Evolutionary conservation across 2,797 vertebrate genomes (phyloP).

Genomic region (Cheirogaleus major): DNA sequence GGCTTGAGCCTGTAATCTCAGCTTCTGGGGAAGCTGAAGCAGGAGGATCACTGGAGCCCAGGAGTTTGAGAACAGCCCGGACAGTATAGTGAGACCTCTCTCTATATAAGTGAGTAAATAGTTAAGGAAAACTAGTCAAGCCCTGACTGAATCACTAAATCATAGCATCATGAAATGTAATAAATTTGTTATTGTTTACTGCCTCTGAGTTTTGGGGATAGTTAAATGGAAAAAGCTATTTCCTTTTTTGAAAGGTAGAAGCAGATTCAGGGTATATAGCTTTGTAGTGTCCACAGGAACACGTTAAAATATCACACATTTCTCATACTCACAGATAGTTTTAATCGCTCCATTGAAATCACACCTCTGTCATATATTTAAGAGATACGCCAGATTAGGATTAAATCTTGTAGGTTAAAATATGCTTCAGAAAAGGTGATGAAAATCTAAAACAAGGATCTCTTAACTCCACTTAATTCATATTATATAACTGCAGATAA

Average conservation of each 20-base stretch:
- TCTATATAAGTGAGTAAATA: too few relatives aligned
- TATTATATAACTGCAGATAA: neutral
- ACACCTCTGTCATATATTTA: neutral
- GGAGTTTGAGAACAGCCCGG: too few relatives aligned
- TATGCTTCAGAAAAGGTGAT: neutral
- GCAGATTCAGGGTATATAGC: neutral
- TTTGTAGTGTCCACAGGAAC: neutral
- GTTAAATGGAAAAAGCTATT: neutral
- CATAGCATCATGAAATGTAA: neutral
- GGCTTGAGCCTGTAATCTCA: too few relatives aligned
- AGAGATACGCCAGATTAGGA: neutral
- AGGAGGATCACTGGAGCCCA: too few relatives aligned
- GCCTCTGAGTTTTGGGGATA: rapidly evolving
- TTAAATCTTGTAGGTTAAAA: neutral
- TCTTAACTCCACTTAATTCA: neutral
- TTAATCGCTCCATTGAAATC: neutral
- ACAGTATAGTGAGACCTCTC: too few relatives aligned
- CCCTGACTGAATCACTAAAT: neutral
- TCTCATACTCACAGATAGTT: neutral
- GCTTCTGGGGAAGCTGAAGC: too few relatives aligned
- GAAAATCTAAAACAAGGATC: neutral
- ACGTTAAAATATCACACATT: neutral
- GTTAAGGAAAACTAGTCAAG: neutral
- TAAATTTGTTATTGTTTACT: neutral
- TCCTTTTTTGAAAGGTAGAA: neutral